These are phyloP conservation scores for Julus scandinavius DNA, from an alignment of 2,888 invertebrate species.

Conservation along the genomic window DNA sequence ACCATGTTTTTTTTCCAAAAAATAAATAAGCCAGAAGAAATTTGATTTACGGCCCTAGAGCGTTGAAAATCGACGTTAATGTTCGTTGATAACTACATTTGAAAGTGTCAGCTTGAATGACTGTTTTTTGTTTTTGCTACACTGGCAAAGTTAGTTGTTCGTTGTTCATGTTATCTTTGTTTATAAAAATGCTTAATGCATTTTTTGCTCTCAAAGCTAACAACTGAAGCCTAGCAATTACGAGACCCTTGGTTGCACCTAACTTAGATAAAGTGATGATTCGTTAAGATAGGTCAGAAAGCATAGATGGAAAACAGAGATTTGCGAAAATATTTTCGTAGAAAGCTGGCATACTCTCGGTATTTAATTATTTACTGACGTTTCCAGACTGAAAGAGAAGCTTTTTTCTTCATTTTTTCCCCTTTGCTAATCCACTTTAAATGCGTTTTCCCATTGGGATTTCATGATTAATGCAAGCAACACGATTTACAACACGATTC, in stretches of 20 bases:
- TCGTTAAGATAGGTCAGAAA: constrained; percentile 28
- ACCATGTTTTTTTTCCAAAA: too few species aligned
- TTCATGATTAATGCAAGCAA: constrained; percentile 39
- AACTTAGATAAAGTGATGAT: not conserved
- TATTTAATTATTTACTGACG: constrained; percentile 16
- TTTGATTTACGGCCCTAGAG: not conserved
- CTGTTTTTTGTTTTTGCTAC: not conserved
- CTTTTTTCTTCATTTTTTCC: not conserved
- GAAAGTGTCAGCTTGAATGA: not conserved
- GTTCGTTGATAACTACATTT: not conserved
- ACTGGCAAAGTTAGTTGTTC: not conserved
- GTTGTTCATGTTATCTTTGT: not conserved
- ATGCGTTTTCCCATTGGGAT: constrained; percentile 15
- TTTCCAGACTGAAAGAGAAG: not conserved
- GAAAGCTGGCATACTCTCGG: constrained; percentile 10
- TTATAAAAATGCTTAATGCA: constrained; percentile 10
- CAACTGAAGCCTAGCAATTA: not conserved
- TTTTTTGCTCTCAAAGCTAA: not conserved
- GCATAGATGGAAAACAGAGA: not conserved
- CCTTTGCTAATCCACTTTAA: constrained; percentile 6
- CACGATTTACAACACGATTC: constrained; percentile 22
- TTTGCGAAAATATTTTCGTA: not conserved
- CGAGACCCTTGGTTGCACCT: constrained; percentile 28
- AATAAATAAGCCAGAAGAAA: not conserved
- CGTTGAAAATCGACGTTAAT: not conserved